Evolutionary conservation across 1,140 invertebrate genomes (phyloP).

Genomic region (Chironomus striatipennis): DNA sequence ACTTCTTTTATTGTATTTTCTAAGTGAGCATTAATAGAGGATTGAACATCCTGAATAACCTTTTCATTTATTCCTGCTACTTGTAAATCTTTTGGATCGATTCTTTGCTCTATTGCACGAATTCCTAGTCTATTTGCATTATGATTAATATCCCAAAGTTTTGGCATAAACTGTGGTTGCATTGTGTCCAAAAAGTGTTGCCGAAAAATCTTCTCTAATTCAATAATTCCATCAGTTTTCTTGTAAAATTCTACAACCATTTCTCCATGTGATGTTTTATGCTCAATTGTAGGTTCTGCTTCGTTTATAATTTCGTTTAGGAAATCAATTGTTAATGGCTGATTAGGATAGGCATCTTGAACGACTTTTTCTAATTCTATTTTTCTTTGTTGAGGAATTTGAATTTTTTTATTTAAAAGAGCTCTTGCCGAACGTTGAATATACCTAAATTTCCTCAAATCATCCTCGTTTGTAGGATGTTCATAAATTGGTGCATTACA

Average conservation of each 20-base stretch:
- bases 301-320: constrained; percentile 39
- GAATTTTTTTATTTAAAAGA: constrained; percentile 42
- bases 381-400: constrained; percentile 47
- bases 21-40: neutral
- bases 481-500: constrained; percentile 55
- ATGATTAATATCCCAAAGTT: constrained; percentile 67
- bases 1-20: neutral
- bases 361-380: constrained; percentile 44
- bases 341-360: constrained; percentile 41
- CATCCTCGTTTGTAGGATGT: constrained; percentile 34
- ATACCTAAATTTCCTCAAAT: constrained; percentile 40
- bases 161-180: constrained; percentile 61
- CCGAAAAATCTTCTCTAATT: constrained; percentile 65
- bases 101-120: constrained; percentile 42
- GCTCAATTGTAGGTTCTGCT: constrained; percentile 39
- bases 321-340: constrained; percentile 42
- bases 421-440: constrained; percentile 60
- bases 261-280: constrained; percentile 53
- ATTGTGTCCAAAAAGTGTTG: constrained; percentile 67
- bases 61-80: constrained; percentile 36
- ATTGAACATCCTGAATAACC: neutral
- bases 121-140: constrained; percentile 50
- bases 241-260: constrained; percentile 58
- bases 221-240: constrained; percentile 50
- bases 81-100: constrained; percentile 41